Percentiles rank a stretch among this genome's conserved stretches.
These are phyloP conservation scores for Ophion costatus DNA, from an alignment of 2,888 invertebrate genomes.

Conservation along the genomic window DNA sequence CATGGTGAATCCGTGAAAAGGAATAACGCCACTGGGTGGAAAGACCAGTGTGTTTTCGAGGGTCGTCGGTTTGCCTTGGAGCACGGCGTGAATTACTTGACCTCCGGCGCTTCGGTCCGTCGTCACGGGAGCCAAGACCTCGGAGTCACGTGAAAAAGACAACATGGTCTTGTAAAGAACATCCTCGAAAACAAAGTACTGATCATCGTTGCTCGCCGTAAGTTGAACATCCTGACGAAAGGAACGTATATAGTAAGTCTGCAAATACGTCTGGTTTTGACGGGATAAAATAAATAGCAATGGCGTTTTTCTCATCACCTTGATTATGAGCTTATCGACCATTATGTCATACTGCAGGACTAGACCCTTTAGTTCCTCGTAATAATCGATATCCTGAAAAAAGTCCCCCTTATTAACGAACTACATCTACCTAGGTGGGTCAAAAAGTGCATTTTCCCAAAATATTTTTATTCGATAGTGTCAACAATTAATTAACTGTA, in stretches of 20 bases:
- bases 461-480: too few relatives aligned
- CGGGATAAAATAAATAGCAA: background rate
- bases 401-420: slow-evolving; percentile 53
- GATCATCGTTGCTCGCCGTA: slow-evolving; percentile 98
- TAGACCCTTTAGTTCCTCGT: slow-evolving; percentile 91
- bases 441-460: too few relatives aligned
- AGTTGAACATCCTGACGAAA: slow-evolving; percentile 92
- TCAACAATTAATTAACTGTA: too few relatives aligned
- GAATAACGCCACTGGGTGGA: slow-evolving; percentile 97
- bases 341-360: slow-evolving; percentile 95
- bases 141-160: slow-evolving; percentile 95
- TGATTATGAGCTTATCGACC: slow-evolving; percentile 97
- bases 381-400: slow-evolving; percentile 89
- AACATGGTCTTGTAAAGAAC: slow-evolving; percentile 96
- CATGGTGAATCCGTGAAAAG: slow-evolving; percentile 99
- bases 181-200: slow-evolving; percentile 99
- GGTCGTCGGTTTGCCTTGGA: slow-evolving; percentile 89
- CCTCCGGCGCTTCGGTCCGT: slow-evolving; percentile 83
- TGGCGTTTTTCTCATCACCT: slow-evolving; percentile 83
- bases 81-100: slow-evolving; percentile 89
- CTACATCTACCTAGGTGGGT: too few relatives aligned
- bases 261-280: too few relatives aligned
- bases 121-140: slow-evolving; percentile 90
- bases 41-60: slow-evolving; percentile 90
- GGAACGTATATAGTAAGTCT: background rate